Conservation (phyloP, 2,113 vertebrate species). For the Carassius gibelio region DNA sequence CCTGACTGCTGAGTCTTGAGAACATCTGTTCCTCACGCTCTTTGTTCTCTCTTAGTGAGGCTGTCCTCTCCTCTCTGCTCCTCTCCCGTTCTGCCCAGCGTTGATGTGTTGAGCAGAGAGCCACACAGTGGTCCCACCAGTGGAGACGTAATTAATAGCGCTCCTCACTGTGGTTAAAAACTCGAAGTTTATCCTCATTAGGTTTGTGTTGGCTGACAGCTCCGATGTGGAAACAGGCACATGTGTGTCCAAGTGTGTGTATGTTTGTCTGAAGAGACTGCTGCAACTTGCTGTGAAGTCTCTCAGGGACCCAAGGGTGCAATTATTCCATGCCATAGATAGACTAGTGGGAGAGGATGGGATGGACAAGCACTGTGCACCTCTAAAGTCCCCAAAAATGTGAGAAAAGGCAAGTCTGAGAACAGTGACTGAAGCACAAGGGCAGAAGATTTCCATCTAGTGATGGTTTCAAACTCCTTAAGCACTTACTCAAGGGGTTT, state of each 20-base stretch:
- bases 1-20: conserved; percentile 50
- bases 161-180: conserved; percentile 69
- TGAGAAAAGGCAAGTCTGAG: conserved; percentile 26
- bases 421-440: conserved; percentile 28
- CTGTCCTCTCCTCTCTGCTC: conserved; percentile 29
- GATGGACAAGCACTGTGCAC: conserved; percentile 47
- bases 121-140: conserved; percentile 56
- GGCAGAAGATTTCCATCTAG: conserved; percentile 3
- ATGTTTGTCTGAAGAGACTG: conserved; percentile 49
- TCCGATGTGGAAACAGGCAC: conserved; percentile 49
- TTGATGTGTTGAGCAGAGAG: conserved; percentile 56
- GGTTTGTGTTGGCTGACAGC: conserved; percentile 65
- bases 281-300: conserved; percentile 59
- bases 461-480: conserved; percentile 8
- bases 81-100: conserved; percentile 41
- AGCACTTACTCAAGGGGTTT: conserved; percentile 12
- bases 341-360: conserved; percentile 55
- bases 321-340: conserved; percentile 59
- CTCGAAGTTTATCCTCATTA: conserved; percentile 73
- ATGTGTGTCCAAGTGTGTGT: conserved; percentile 46
- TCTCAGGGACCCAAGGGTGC: conserved; percentile 58
- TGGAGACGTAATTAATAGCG: conserved; percentile 63
- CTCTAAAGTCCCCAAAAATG: conserved; percentile 37
- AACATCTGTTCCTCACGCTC: conserved; percentile 63
- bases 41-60: conserved; percentile 50